Evolutionary conservation across 2,888 invertebrate genomes (phyloP).

Genomic region (Machimus rusticus): DNA sequence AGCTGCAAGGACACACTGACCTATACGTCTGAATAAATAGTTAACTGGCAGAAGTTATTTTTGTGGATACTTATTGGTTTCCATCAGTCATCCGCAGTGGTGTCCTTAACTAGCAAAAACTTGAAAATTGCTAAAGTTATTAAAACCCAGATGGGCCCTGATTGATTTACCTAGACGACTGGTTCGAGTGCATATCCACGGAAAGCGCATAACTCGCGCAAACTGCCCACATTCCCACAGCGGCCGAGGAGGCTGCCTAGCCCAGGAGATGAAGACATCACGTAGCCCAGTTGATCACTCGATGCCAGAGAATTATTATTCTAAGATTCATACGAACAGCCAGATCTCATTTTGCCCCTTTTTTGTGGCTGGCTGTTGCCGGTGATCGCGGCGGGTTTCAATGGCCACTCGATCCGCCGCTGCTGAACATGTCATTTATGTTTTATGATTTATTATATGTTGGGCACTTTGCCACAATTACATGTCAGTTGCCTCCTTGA

Average conservation of each 20-base stretch:
- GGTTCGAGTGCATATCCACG: conserved; percentile 20
- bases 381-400: conserved; percentile 22
- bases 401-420: conserved; percentile 26
- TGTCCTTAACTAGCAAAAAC: conserved; percentile 1
- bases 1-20: neutral
- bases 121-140: conserved; percentile 29
- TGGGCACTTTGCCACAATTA: conserved; percentile 43
- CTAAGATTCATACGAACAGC: conserved; percentile 31
- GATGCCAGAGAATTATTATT: conserved; percentile 36
- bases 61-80: neutral
- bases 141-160: conserved; percentile 17
- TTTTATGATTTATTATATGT: conserved; percentile 44
- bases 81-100: neutral
- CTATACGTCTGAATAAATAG: neutral
- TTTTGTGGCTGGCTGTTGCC: conserved; percentile 12
- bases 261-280: conserved; percentile 32
- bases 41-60: neutral
- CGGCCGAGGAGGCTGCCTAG: neutral
- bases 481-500: conserved; percentile 31
- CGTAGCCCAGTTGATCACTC: conserved; percentile 28
- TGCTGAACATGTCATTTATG: conserved; percentile 42
- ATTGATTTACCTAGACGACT: conserved; percentile 42
- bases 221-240: conserved; percentile 37
- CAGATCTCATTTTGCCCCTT: conserved; percentile 22
- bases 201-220: conserved; percentile 30